These are phyloP conservation scores for Phataginus tricuspis DNA, from an alignment of 2,797 vertebrate species.

Conservation along the genomic window DNA sequence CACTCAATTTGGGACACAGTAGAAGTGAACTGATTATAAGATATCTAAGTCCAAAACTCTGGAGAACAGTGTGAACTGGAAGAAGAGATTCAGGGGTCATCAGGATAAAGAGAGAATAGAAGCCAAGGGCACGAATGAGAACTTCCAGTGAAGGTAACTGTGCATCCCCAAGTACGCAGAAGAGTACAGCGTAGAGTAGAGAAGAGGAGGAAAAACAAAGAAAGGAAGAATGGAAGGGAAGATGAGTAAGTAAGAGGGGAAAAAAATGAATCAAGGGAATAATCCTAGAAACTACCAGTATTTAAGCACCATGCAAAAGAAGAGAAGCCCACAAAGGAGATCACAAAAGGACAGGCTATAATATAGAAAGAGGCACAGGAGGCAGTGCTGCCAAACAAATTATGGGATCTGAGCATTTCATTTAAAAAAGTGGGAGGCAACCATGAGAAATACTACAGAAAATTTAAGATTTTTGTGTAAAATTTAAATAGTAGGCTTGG, in stretches of 20 bases:
- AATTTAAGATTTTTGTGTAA: constrained; percentile 8
- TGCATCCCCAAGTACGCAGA: background rate
- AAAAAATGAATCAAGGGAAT: background rate
- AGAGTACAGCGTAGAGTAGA: background rate
- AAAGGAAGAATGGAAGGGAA: background rate
- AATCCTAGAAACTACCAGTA: background rate
- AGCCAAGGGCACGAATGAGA: background rate
- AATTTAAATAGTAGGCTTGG: background rate
- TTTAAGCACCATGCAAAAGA: background rate
- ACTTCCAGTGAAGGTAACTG: background rate
- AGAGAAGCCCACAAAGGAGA: background rate
- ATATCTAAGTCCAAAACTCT: constrained; percentile 19
- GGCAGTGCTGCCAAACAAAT: background rate
- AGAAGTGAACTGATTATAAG: background rate
- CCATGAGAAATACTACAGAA: background rate
- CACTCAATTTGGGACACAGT: background rate
- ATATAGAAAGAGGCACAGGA: background rate
- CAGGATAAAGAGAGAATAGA: background rate
- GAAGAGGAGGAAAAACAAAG: background rate
- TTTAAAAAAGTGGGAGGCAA: background rate
- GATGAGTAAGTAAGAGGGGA: background rate
- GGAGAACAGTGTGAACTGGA: background rate
- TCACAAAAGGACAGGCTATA: background rate
- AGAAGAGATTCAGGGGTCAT: constrained; percentile 22
- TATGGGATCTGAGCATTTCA: background rate